phyloP scores from a whole-genome alignment of 2,888 invertebrate species.

The Malachius bipustulatus region DNA sequence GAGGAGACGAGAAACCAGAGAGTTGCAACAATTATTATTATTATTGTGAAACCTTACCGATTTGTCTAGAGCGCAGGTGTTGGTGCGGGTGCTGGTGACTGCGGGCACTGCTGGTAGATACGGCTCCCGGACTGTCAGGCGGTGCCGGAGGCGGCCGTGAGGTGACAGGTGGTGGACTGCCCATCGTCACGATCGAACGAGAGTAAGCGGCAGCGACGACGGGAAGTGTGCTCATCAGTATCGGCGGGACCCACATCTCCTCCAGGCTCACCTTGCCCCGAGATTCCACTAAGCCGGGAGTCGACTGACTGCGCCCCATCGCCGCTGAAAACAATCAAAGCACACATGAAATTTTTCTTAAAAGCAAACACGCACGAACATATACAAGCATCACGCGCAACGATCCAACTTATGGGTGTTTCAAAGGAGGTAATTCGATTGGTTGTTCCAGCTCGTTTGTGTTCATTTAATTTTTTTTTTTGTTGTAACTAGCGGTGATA shows the following conservation, averaged over 20 bases:
- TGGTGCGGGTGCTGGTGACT: constrained; percentile 33
- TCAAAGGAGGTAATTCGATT: too few species aligned
- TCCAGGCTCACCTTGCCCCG: constrained; percentile 80
- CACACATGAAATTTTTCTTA: too few species aligned
- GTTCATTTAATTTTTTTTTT: too few species aligned
- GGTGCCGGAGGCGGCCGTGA: constrained; percentile 40
- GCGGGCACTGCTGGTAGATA: constrained; percentile 40
- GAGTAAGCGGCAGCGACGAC: constrained; percentile 30
- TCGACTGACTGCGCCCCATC: constrained; percentile 91
- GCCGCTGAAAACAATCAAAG: constrained; percentile 74
- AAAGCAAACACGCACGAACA: too few species aligned
- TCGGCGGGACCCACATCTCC: constrained; percentile 66
- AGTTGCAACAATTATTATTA: too few species aligned
- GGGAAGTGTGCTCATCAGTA: too few species aligned
- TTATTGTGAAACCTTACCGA: too few species aligned
- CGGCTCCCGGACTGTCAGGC: constrained; percentile 41
- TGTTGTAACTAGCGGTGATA: too few species aligned
- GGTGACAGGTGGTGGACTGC: constrained; percentile 38
- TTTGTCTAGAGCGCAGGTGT: too few species aligned
- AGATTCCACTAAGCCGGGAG: constrained; percentile 90
- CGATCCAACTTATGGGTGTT: too few species aligned
- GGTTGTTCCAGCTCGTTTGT: too few species aligned
- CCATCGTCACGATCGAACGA: constrained; percentile 33
- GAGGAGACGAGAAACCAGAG: background rate
- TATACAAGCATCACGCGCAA: too few species aligned